Evolutionary conservation across 2,888 invertebrate species (phyloP).

Genomic region (Physocephala rufipes): DNA sequence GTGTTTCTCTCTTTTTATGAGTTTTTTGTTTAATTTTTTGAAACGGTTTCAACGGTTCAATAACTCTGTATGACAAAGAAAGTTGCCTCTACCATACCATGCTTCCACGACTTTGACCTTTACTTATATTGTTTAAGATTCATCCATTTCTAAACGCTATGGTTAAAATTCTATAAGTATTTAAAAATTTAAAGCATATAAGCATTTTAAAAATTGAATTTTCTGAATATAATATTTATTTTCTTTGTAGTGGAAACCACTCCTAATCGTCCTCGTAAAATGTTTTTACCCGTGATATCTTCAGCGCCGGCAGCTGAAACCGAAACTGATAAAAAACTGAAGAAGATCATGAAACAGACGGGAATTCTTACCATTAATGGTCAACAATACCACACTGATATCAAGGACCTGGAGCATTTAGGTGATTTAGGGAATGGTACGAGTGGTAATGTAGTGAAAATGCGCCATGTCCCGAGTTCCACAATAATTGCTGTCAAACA

Average conservation of each 20-base stretch:
- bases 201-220: neutral
- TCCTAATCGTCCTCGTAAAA: constrained; percentile 68
- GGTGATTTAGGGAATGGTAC: constrained; percentile 94
- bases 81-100: neutral
- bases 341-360: constrained; percentile 93
- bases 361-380: constrained; percentile 88
- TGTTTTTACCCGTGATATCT: constrained; percentile 69
- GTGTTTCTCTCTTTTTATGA: neutral
- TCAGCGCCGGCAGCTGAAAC: constrained; percentile 70
- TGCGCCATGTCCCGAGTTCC: constrained; percentile 87
- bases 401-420: constrained; percentile 84
- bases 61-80: neutral
- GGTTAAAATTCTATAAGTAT: too few species aligned
- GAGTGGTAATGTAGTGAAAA: constrained; percentile 97
- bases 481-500: constrained; percentile 96
- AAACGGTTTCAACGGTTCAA: neutral
- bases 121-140: too few species aligned
- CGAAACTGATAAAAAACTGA: constrained; percentile 84
- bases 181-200: too few species aligned
- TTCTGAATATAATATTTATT: neutral
- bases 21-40: neutral
- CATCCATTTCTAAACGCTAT: too few species aligned
- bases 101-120: neutral
- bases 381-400: constrained; percentile 79
- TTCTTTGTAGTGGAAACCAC: constrained; percentile 65